Evolutionary conservation across 2,888 invertebrate genomes (phyloP).

Genomic region (Resseliella maxima): DNA sequence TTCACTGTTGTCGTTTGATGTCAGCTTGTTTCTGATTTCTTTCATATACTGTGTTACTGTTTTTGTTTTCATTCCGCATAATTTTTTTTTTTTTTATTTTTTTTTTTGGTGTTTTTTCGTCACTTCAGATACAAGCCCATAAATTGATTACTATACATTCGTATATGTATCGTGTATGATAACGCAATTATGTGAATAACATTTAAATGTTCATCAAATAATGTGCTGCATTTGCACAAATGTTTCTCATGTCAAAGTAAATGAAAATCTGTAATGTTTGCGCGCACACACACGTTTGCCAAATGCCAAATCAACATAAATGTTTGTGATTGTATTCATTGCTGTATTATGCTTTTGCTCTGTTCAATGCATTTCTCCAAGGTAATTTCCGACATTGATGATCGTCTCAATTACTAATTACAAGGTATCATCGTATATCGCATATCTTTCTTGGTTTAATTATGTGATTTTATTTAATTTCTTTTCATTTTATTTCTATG

Average conservation of each 20-base stretch:
- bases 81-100: background rate
- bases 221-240: background rate
- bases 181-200: background rate
- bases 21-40: background rate
- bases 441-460: conserved; percentile 17
- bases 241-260: background rate
- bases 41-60: no score
- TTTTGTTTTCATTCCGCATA: background rate
- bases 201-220: background rate
- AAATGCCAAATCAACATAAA: background rate
- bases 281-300: background rate
- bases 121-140: background rate
- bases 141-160: no score
- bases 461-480: background rate
- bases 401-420: conserved; percentile 41
- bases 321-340: background rate
- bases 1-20: background rate
- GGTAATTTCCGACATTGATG: conserved; percentile 37
- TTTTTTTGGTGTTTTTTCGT: background rate
- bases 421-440: conserved; percentile 36
- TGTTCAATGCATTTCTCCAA: background rate
- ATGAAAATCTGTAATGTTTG: background rate
- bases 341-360: background rate
- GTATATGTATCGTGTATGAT: background rate
- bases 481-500: background rate